Base-by-base conservation (phyloP, 2,113 vertebrate genomes). In the Notechis scutatus region DNA sequence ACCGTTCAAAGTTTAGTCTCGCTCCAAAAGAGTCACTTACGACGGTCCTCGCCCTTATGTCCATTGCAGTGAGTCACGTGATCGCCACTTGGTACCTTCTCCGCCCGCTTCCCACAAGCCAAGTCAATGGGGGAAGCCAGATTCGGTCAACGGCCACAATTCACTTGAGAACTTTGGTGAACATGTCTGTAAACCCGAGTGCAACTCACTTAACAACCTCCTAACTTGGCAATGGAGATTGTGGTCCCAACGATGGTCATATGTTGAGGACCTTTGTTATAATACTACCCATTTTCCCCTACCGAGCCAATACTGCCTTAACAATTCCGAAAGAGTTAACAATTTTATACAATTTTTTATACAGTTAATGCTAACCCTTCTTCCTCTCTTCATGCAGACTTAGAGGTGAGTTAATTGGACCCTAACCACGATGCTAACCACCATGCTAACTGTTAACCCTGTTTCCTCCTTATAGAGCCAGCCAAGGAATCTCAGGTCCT, bases 401-500 rank as follows among this genome's bases (percentile, higher is more conserved):
- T 52, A n/a, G 18, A n/a, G 5, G n/a, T 90, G 5, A 23, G 23
- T 69, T 96, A 34, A 95, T n/a, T 29, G 11, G 29, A 29, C 26
- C 9, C 26, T 64, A 29, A 64, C 26, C 61, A 26, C 11, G 0
- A 64, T 64, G 11, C 61, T 64, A 64, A 64, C 59, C 26, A 4
- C 12, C 59, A 64, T 29, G 26, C 59, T 64, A 64, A 64, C 61
- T 64, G 26, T 64, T 50, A n/a, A 64, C 26, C 26, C 91, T 61
- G 85, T 42, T 85, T 50, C 42, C 3, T 14, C 69, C 87, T 57
- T 2, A 0, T 87, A 97, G 97, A 97, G 56, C 96, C 96, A 0
- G 93, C 93, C n/a, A 97, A 97, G 69, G 96, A 96, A 89, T 39
- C 94, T 18, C 95, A 92, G 26, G 88, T 90, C 20, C 2, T 54